Evolutionary conservation across 2,113 vertebrate genomes (phyloP), one percentile per base, ranked within the genome.

Genomic region (Ailurus styani): DNA sequence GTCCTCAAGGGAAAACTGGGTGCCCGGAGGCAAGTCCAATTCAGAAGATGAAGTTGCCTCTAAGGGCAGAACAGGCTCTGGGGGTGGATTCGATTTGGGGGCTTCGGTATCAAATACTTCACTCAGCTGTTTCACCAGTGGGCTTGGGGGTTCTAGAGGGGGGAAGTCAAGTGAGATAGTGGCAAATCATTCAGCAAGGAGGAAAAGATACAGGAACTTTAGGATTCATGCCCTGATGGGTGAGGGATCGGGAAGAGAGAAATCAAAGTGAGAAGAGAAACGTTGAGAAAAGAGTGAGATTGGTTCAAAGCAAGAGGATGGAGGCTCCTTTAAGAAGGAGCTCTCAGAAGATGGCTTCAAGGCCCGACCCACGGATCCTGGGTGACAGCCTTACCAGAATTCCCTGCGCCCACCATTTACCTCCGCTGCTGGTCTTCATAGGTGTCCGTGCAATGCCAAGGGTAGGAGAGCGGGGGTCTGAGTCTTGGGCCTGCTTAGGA

Each of bases 401-500:
- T 34, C 23, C 72, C 62, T 21, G 18, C 18, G 27, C 13, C 84
- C 34, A 21, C 85, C 78, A 94, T 88, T 98, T 93, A 99, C 99
- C 99, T 75, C 95, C 98, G 73, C 98, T 97, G n/a, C 87, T 94
- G 9, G 98, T 98, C 91, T 99, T 99, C 98, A 99, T 97, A 15
- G 99, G 99, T 1, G 99, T 99, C 77, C 99, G 99, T 10, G 90
- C 95, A 42, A 99, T 98, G 1, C 99, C 99, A 27, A 98, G 94
- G 0, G 99, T 99, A 10, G 99, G 99, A 2, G 99, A 99, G 1
- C 99, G 99, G 0, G 99, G 99, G 97, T 99, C 99, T 11, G 91
- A 52, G 4, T 97, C 97, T 57, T 96, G 97, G n/a, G 84, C 34
- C 1, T 90, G 73, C 13, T 7, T 87, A 3, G 29, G 75, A 4